Conservation (phyloP, 2,888 invertebrate species). For the Drosophila robusta region DNA sequence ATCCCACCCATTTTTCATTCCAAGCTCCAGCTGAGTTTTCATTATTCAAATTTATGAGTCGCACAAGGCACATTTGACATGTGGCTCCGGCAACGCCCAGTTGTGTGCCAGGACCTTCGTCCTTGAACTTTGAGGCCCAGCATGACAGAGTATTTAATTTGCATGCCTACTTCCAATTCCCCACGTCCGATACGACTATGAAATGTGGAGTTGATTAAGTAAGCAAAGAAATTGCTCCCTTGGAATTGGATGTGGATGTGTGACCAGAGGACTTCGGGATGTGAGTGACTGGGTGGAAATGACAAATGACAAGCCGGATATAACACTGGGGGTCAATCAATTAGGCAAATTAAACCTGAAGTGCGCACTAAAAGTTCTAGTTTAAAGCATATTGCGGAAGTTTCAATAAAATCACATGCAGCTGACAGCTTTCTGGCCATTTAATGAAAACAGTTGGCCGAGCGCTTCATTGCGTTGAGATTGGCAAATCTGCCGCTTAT, state of each 20-base stretch:
- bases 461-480: constrained; percentile 5
- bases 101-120: constrained; percentile 33
- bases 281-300: constrained; percentile 16
- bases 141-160: constrained; percentile 48
- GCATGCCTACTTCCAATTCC: constrained; percentile 18
- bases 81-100: constrained; percentile 47
- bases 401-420: constrained; percentile 30
- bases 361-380: constrained; percentile 19
- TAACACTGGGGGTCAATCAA: constrained; percentile 32
- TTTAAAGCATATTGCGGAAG: constrained; percentile 28
- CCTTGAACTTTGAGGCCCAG: constrained; percentile 58
- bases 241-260: not conserved
- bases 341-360: constrained; percentile 49
- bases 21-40: constrained; percentile 39
- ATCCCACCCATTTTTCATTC: not conserved
- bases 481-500: constrained; percentile 46
- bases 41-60: constrained; percentile 51
- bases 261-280: not conserved
- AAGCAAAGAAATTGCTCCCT: constrained; percentile 8
- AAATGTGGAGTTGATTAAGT: constrained; percentile 6
- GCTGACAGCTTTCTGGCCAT: constrained; percentile 24
- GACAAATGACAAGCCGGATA: constrained; percentile 46
- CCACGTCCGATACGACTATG: too few relatives aligned
- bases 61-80: constrained; percentile 27
- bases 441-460: constrained; percentile 2